Evolutionary conservation across 1,140 invertebrate species (phyloP).

Genomic region (Cyrtorhinus lividipennis): DNA sequence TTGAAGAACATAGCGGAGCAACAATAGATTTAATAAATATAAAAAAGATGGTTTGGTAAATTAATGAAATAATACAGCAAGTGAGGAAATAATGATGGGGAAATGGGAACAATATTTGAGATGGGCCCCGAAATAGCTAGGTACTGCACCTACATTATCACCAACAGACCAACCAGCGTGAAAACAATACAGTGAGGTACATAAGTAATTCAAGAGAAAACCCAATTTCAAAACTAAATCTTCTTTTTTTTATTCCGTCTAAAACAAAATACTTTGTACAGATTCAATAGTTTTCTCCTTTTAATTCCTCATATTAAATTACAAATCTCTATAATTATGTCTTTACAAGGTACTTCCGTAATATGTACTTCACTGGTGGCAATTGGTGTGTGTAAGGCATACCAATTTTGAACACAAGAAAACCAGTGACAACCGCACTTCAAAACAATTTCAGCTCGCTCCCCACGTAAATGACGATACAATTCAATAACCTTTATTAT

Average conservation of each 20-base stretch:
- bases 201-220: background rate
- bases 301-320: slow-evolving; percentile 10
- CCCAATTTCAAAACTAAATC: background rate
- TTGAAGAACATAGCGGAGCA: no score
- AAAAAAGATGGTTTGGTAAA: no score
- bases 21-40: no score
- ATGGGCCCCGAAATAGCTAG: background rate
- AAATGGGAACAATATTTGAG: no score
- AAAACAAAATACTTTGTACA: slow-evolving; percentile 21
- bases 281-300: background rate
- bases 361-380: slow-evolving; percentile 11
- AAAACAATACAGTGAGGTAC: background rate
- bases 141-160: background rate
- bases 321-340: slow-evolving; percentile 14
- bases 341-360: slow-evolving; percentile 15
- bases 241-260: background rate
- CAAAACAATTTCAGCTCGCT: slow-evolving; percentile 14
- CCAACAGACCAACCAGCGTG: background rate
- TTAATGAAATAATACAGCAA: no score
- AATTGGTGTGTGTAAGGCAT: slow-evolving; percentile 17
- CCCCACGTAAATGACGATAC: slow-evolving; percentile 12
- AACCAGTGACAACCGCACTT: slow-evolving; percentile 22
- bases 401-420: slow-evolving; percentile 6
- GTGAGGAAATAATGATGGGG: no score
- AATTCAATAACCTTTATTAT: slow-evolving; percentile 14